Evolutionary conservation across 2,797 vertebrate genomes (phyloP).

Genomic region (Notolabrus celidotus): DNA sequence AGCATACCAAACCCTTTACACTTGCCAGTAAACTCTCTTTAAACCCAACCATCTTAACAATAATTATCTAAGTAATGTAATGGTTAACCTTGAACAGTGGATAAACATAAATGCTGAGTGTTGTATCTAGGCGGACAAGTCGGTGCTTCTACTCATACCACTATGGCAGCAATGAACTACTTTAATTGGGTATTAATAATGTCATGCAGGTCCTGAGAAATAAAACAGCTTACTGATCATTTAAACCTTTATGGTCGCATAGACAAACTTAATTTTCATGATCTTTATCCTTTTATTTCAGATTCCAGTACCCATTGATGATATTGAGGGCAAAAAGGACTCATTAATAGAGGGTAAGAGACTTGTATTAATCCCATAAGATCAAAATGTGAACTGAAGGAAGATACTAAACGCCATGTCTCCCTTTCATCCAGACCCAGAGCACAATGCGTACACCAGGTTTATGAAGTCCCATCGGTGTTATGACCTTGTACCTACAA

Average conservation of each 20-base stretch:
- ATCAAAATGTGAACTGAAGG: neutral
- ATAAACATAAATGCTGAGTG: no score
- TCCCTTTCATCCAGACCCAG: slow-evolving; percentile 81
- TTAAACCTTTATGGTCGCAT: neutral
- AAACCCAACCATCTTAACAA: no score
- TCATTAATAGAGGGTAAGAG: slow-evolving; percentile 77
- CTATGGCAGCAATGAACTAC: no score
- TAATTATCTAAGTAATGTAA: no score
- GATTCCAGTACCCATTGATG: slow-evolving; percentile 82
- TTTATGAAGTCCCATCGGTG: slow-evolving; percentile 98
- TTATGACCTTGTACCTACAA: slow-evolving; percentile 97
- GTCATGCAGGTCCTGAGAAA: no score
- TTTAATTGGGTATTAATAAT: no score
- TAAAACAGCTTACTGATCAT: neutral
- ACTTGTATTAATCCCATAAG: neutral
- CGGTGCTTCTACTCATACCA: no score
- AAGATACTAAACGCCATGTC: neutral
- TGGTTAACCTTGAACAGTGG: no score
- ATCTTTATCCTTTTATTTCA: slow-evolving; percentile 66
- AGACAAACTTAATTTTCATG: neutral
- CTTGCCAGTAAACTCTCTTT: neutral
- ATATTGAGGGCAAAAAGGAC: slow-evolving; percentile 85
- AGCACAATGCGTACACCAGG: slow-evolving; percentile 90
- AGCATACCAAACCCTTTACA: neutral
- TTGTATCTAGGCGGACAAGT: no score